Conservation (phyloP, 2,888 invertebrate genomes). For the Heteromyza rotundicornis region DNA sequence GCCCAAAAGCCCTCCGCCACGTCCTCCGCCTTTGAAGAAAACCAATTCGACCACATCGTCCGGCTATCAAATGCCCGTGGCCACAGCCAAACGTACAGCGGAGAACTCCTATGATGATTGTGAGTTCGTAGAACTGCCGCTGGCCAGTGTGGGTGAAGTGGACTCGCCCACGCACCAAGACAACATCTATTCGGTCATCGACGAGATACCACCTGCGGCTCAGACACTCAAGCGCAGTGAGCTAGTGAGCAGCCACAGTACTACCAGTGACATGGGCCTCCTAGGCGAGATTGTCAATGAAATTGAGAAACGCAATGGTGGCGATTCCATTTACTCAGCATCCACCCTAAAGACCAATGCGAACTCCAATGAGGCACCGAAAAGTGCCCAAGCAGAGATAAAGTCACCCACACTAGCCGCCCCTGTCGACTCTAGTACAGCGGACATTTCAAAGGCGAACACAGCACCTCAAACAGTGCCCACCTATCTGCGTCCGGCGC, state of each 20-base stretch:
- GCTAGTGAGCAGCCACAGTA: conserved; percentile 50
- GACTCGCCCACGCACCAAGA: conserved; percentile 67
- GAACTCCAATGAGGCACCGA: conserved; percentile 58
- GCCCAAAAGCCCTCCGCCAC: conserved; percentile 76
- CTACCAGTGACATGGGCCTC: conserved; percentile 71
- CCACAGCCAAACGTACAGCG: conserved; percentile 48
- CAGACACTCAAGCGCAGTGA: conserved; percentile 54
- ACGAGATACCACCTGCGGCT: conserved; percentile 71
- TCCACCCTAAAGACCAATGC: conserved; percentile 66
- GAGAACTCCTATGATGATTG: conserved; percentile 79
- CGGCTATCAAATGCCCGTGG: conserved; percentile 68
- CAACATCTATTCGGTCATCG: conserved; percentile 87
- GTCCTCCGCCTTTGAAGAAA: conserved; percentile 58
- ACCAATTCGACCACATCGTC: conserved; percentile 64
- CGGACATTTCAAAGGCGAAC: conserved; percentile 7
- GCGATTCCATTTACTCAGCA: conserved; percentile 85
- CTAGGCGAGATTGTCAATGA: conserved; percentile 87
- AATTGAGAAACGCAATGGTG: conserved; percentile 82
- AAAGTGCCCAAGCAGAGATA: conserved; percentile 58
- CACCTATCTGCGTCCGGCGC: conserved; percentile 73
- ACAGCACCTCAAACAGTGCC: conserved; percentile 72
- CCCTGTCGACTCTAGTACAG: background rate
- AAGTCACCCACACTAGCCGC: background rate
- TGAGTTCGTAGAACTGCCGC: conserved; percentile 67
- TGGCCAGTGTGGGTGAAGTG: conserved; percentile 71